Conservation (phyloP, 2,797 vertebrate species). For the Artibeus lituratus region DNA sequence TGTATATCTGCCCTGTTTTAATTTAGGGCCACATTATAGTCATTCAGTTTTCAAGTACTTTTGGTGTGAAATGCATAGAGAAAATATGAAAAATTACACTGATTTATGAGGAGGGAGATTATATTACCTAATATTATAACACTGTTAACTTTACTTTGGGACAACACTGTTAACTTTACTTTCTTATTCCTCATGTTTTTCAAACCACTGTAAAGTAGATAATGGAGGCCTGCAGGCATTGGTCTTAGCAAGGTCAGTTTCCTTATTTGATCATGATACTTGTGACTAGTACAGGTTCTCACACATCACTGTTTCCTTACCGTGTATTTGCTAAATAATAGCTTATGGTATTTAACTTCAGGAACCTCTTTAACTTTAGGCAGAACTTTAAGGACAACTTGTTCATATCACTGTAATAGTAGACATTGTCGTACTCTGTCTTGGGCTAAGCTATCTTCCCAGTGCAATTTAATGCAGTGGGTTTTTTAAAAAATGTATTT, state of each 20-base stretch:
- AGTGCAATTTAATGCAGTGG: neutral
- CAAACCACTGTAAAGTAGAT: neutral
- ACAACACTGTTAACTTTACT: neutral
- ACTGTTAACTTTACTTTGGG: neutral
- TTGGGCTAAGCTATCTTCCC: neutral
- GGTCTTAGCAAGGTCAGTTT: neutral
- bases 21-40: neutral
- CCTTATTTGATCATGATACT: neutral
- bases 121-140: neutral
- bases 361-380: neutral
- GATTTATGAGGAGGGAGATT: neutral
- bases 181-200: neutral
- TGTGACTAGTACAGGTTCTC: neutral
- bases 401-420: neutral
- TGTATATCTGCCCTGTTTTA: neutral
- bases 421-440: neutral
- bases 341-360: neutral
- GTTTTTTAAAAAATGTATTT: neutral
- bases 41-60: neutral
- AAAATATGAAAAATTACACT: neutral
- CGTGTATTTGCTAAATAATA: neutral
- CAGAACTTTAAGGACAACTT: neutral
- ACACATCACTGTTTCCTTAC: neutral
- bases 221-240: neutral
- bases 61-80: neutral